These are phyloP conservation scores for Talpa occidentalis DNA, from an alignment of 2,113 vertebrate species.

Conservation along the genomic window DNA sequence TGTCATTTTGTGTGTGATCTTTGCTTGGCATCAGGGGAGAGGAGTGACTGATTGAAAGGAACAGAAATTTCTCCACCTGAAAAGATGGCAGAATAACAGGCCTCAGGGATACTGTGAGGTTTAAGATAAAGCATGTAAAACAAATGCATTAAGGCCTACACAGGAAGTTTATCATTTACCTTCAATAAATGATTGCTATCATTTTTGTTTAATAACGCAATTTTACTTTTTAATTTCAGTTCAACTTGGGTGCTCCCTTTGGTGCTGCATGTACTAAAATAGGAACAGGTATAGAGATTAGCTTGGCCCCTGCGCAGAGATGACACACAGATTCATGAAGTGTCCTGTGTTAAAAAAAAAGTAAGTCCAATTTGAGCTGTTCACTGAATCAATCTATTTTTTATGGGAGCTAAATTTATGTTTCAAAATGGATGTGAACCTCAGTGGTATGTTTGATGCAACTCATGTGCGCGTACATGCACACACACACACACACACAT, in stretches of 20 bases:
- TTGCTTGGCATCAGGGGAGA: background rate
- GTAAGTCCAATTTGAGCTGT: no score
- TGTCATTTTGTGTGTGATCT: background rate
- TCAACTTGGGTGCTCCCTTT: background rate
- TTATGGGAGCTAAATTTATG: background rate
- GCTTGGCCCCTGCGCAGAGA: no score
- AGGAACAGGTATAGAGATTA: no score
- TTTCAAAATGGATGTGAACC: background rate
- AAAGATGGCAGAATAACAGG: background rate
- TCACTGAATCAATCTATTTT: background rate
- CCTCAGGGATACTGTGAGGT: background rate
- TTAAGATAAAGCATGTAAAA: background rate
- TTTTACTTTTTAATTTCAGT: background rate
- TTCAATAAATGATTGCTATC: background rate
- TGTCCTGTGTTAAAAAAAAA: no score
- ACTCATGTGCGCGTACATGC: no score
- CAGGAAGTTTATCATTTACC: background rate
- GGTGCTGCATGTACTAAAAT: no score
- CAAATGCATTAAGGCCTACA: background rate
- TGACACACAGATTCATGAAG: no score
- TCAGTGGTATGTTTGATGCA: background rate
- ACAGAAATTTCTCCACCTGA: background rate
- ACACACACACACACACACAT: no score
- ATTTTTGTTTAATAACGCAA: background rate
- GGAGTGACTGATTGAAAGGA: background rate